Percentiles rank a stretch among this genome's conserved stretches.
Evolutionary conservation across 2,888 invertebrate species (phyloP).

Genomic region (Pyrrhia umbra): DNA sequence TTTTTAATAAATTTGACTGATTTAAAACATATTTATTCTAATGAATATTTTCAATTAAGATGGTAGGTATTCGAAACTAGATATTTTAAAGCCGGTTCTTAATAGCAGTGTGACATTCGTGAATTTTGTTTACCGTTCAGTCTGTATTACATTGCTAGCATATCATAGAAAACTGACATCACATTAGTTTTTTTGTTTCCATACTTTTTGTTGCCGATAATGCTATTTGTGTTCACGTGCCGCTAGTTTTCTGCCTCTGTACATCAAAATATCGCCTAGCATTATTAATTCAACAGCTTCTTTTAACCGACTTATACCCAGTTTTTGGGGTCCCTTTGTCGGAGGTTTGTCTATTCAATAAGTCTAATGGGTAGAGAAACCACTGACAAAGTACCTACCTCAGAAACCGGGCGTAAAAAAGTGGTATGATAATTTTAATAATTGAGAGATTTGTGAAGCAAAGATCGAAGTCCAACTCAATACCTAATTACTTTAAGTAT

Average conservation of each 20-base stretch:
- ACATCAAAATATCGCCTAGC: neutral
- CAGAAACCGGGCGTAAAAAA: too few relatives aligned
- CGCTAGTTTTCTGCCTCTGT: neutral
- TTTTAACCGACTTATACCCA: too few relatives aligned
- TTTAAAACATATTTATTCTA: neutral
- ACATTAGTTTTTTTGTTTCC: neutral
- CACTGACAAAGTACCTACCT: too few relatives aligned
- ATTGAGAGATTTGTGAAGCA: too few relatives aligned
- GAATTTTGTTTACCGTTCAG: neutral
- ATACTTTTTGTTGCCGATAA: neutral
- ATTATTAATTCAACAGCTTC: too few relatives aligned
- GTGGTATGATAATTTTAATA: too few relatives aligned
- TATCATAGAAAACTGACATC: neutral
- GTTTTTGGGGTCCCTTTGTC: too few relatives aligned
- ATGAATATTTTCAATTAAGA: conserved; percentile 22
- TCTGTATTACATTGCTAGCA: neutral
- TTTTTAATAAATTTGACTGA: conserved; percentile 29
- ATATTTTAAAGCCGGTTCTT: conserved; percentile 16
- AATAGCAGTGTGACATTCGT: neutral
- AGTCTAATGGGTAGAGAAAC: too few relatives aligned
- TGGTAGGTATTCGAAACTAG: conserved; percentile 8
- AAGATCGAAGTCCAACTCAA: too few relatives aligned
- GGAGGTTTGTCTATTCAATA: too few relatives aligned
- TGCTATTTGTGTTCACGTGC: neutral
- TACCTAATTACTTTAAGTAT: too few relatives aligned